Evolutionary conservation across 2,888 invertebrate genomes (phyloP), one percentile per base, ranked within the genome.

Genomic region (Dicyrtomina minuta): DNA sequence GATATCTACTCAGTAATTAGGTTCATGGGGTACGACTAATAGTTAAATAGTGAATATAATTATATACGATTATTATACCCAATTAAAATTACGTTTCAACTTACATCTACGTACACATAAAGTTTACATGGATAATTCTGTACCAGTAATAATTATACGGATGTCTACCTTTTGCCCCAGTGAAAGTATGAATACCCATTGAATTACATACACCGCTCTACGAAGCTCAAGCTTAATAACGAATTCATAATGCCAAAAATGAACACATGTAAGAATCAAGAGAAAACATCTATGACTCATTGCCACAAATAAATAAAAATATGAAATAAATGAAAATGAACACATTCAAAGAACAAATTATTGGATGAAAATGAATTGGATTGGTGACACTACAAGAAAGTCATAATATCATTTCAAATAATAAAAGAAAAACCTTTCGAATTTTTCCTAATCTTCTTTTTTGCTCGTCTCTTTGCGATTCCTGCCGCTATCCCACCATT

Each of bases 171-270:
- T 46, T 3, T 46, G 46, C 3, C n/a, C 17, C n/a, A 3, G n/a
- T 46, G 4, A 17, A 24, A 17, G 51, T 51, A 51, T 51, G 51
- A 26, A 33, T 55, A 55, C n/a, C 15, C 15, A 53, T 26, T 55
- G 26, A 24, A 4, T 55, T 27, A 24, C 27, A 26, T 55, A 12
- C 20, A 27, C 70, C 74, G 73, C 73, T 73, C 76, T 76, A 76
- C 70, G 75, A 76, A 75, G 76, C 76, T 76, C 76, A 76, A 76
- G 76, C 76, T 74, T 66, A 74, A 70, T 70, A 69, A 62, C 66
- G 56, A 20, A 51, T 22, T 59, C 51, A 69, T 66, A 66, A 69
- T 33, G 8, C 33, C 33, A 33, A 33, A 51, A 66, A 61, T 55
- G 49, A 65, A 61, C 46, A 43, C 56, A 67, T 64, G 49, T 20